Conservation (phyloP, 1,140 invertebrate species). For the Thaumetopoea pityocampa region DNA sequence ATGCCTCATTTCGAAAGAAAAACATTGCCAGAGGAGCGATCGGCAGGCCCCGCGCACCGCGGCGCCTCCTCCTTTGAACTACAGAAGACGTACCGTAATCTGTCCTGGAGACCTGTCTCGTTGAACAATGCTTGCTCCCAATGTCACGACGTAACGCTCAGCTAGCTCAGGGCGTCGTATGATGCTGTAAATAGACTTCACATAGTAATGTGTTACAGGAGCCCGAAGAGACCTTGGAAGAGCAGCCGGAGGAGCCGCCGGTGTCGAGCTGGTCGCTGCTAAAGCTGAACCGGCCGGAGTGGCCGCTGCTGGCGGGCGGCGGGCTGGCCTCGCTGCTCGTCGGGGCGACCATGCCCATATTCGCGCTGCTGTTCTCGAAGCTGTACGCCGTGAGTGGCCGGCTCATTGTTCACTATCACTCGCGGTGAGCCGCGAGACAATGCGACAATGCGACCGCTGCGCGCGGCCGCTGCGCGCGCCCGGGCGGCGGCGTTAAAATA, state of each 20-base stretch:
- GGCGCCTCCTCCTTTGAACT: too few relatives aligned
- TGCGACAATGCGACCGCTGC: too few relatives aligned
- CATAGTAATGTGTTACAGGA: not conserved
- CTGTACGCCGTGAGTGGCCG: slow-evolving; percentile 49
- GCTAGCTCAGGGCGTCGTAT: too few relatives aligned
- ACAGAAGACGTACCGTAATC: too few relatives aligned
- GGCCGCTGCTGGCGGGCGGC: slow-evolving; percentile 84
- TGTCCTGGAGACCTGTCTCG: too few relatives aligned
- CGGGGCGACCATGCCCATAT: slow-evolving; percentile 87
- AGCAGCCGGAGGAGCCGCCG: slow-evolving; percentile 9
- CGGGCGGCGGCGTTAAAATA: not conserved
- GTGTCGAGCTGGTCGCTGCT: slow-evolving; percentile 77
- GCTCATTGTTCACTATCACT: not conserved
- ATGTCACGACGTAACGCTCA: too few relatives aligned
- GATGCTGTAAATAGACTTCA: too few relatives aligned
- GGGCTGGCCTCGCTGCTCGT: slow-evolving; percentile 82
- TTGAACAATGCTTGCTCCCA: too few relatives aligned
- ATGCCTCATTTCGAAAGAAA: too few relatives aligned
- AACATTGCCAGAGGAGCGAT: too few relatives aligned
- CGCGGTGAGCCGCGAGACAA: too few relatives aligned
- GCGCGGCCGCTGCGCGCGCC: not conserved
- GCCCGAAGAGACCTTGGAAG: slow-evolving; percentile 10
- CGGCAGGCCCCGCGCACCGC: too few relatives aligned
- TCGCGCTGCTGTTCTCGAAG: slow-evolving; percentile 87
- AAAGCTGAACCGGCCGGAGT: slow-evolving; percentile 85